A percentile compares a stretch with the other conserved stretches of the same genome.
phyloP scores from a whole-genome alignment of 1,140 invertebrate species.

The Conus ventricosus region DNA sequence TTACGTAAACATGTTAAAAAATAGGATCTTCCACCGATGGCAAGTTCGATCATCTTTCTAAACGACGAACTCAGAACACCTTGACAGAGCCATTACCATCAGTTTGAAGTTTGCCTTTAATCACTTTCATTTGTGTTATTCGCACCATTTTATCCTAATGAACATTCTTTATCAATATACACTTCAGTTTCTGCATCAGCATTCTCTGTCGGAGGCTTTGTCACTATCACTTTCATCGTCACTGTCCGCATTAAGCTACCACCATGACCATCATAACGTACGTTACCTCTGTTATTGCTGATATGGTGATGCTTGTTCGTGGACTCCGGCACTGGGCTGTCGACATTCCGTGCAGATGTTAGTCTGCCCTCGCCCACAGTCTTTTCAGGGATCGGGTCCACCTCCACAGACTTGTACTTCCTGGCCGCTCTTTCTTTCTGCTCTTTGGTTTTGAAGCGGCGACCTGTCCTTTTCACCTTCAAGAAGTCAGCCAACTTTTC shows the following conservation, averaged over 20 bases:
- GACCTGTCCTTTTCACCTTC: constrained; percentile 52
- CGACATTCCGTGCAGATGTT: background rate
- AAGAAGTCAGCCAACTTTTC: constrained; percentile 58
- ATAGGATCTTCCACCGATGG: too few species aligned
- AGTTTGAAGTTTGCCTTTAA: too few species aligned
- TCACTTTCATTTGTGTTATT: too few species aligned
- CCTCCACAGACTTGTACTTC: constrained; percentile 45
- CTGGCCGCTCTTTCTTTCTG: constrained; percentile 39
- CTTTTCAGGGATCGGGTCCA: constrained; percentile 24
- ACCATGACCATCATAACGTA: background rate
- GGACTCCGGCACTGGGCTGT: background rate
- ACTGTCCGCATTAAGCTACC: background rate
- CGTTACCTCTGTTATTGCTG: background rate
- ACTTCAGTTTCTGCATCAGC: too few species aligned
- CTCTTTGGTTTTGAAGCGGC: constrained; percentile 58
- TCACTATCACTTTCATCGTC: constrained; percentile 4
- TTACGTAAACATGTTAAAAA: too few species aligned
- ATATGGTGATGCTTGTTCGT: too few species aligned
- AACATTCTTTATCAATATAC: too few species aligned
- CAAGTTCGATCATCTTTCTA: too few species aligned
- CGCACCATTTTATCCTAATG: too few species aligned
- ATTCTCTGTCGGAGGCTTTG: background rate
- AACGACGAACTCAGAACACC: too few species aligned
- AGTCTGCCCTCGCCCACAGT: constrained; percentile 14
- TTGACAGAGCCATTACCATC: too few species aligned